These are phyloP conservation scores for Spicauda simplicius DNA, from an alignment of 2,888 invertebrate genomes.

Conservation along the genomic window DNA sequence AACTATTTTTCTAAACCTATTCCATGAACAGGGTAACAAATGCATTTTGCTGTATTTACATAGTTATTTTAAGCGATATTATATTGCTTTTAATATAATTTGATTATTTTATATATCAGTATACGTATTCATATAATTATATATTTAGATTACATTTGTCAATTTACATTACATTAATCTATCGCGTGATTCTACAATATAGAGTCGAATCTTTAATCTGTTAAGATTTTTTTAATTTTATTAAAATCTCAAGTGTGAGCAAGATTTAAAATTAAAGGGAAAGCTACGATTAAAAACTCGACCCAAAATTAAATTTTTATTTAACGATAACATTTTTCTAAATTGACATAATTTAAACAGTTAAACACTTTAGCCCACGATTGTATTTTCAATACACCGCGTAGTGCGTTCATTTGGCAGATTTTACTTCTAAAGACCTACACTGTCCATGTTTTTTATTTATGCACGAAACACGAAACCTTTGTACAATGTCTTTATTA, in stretches of 20 bases:
- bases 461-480: neutral
- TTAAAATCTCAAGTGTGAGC: slow-evolving; percentile 16
- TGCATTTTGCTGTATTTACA: slow-evolving; percentile 43
- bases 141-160: slow-evolving; percentile 39
- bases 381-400: slow-evolving; percentile 45
- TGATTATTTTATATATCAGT: slow-evolving; percentile 49
- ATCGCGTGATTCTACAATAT: slow-evolving; percentile 15
- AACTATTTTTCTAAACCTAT: slow-evolving; percentile 49
- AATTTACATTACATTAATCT: slow-evolving; percentile 38
- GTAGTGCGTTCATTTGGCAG: slow-evolving; percentile 50
- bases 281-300: slow-evolving; percentile 14
- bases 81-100: slow-evolving; percentile 64
- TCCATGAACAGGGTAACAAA: slow-evolving; percentile 55
- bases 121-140: slow-evolving; percentile 41
- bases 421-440: slow-evolving; percentile 43
- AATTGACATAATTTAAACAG: slow-evolving; percentile 48
- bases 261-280: neutral
- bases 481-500: no score
- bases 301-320: slow-evolving; percentile 5
- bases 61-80: slow-evolving; percentile 62
- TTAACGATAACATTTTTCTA: slow-evolving; percentile 43
- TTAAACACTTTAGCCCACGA: slow-evolving; percentile 36
- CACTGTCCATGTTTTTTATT: neutral
- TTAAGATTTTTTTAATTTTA: neutral
- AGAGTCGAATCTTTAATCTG: slow-evolving; percentile 23